phyloP scores from a whole-genome alignment of 2,113 vertebrate species.

The Natator depressus region DNA sequence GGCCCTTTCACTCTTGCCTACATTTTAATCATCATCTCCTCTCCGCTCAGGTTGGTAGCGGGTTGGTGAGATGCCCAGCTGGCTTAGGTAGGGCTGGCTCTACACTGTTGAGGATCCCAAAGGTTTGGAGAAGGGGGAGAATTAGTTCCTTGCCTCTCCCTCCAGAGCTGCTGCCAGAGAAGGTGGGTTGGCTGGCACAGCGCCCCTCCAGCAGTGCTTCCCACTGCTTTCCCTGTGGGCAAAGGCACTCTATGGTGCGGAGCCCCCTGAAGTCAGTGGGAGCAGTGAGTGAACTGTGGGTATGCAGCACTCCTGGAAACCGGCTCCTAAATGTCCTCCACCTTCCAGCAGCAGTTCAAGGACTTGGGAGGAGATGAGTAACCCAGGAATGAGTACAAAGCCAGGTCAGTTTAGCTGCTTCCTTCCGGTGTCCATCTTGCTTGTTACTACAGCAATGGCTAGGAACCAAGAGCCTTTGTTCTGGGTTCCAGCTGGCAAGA shows the following conservation, averaged over 20 bases:
- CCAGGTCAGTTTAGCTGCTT: not conserved
- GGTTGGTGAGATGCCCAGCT: conserved; percentile 56
- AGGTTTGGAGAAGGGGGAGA: conserved; percentile 26
- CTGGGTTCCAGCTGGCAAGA: not conserved
- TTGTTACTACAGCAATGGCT: conserved; percentile 14
- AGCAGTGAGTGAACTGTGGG: not conserved
- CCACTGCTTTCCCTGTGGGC: not conserved
- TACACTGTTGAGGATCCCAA: not conserved
- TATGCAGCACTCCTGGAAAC: not conserved
- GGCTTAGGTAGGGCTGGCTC: not conserved
- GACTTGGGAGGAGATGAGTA: conserved; percentile 5
- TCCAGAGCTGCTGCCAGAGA: conserved; percentile 11
- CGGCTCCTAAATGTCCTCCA: rapidly evolving
- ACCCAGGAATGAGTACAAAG: conserved; percentile 40
- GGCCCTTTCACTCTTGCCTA: conserved; percentile 37
- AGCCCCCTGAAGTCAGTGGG: not conserved
- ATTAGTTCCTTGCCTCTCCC: not conserved
- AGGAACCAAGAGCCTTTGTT: conserved; percentile 14
- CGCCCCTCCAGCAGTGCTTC: not conserved
- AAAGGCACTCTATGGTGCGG: not conserved
- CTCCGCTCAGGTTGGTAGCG: conserved; percentile 36
- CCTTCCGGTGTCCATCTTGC: not conserved
- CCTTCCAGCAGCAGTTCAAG: not conserved
- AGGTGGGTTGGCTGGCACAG: not conserved
- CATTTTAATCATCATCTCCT: conserved; percentile 14